Evolutionary conservation across 1,140 invertebrate species (phyloP).

Genomic region (Caenorhabditis remanei): DNA sequence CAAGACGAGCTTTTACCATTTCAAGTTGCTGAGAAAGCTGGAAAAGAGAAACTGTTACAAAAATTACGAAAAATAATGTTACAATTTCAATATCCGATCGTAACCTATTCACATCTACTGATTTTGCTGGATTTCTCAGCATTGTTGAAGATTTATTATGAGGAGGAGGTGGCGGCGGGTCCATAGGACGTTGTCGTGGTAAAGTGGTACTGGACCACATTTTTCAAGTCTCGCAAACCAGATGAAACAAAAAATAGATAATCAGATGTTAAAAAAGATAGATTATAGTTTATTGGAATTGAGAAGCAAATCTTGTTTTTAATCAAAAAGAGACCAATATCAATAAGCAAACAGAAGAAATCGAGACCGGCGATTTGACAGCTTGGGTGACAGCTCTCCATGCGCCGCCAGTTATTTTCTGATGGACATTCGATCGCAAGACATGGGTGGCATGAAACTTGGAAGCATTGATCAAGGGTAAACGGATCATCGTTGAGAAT

Average conservation of each 20-base stretch:
- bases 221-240: background rate
- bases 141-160: constrained; percentile 22
- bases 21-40: constrained; percentile 54
- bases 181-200: constrained; percentile 46
- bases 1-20: constrained; percentile 53
- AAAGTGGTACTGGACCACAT: constrained; percentile 60
- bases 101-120: constrained; percentile 49
- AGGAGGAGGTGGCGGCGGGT: constrained; percentile 54
- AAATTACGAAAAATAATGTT: background rate
- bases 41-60: background rate
- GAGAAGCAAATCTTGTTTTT: constrained; percentile 29
- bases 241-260: background rate
- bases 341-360: constrained; percentile 46
- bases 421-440: constrained; percentile 20
- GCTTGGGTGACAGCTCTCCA: constrained; percentile 23
- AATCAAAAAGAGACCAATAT: constrained; percentile 34
- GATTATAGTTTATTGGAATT: constrained; percentile 31
- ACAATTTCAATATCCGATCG: constrained; percentile 57
- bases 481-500: background rate
- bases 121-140: constrained; percentile 22
- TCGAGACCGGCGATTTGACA: constrained; percentile 52
- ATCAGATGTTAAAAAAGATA: background rate
- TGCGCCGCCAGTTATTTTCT: constrained; percentile 16
- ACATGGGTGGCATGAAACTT: constrained; percentile 14
- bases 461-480: background rate